Percentiles rank a stretch among this genome's conserved stretches.
Evolutionary conservation across 30 jellyfish, hydroid and myxozoan species (phyloP).

Genomic region (Cassiopea xamachana): DNA sequence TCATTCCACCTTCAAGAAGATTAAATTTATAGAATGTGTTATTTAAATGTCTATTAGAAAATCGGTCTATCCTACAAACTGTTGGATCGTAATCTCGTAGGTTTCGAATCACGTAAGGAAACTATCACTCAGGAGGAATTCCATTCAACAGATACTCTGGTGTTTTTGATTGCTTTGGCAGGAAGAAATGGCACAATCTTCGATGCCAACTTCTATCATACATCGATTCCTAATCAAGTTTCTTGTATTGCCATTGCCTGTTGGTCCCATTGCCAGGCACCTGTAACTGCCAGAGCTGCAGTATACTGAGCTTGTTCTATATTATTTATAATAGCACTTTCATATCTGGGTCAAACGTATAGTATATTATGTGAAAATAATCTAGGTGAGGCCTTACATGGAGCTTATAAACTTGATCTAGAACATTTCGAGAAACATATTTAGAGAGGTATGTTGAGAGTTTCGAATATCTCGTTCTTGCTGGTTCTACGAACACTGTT

Average conservation of each 20-base stretch:
- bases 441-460: not conserved
- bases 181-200: conserved; percentile 46
- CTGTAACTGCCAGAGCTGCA: conserved; percentile 18
- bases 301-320: conserved; percentile 43
- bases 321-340: not conserved
- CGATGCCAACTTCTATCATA: conserved; percentile 44
- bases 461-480: no score
- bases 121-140: conserved; percentile 28
- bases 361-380: conserved; percentile 30
- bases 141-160: conserved; percentile 22
- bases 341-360: conserved; percentile 22
- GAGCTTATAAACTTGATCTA: conserved; percentile 30
- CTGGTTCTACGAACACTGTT: no score
- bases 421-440: conserved; percentile 24
- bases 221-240: conserved; percentile 35
- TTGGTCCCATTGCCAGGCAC: conserved; percentile 14
- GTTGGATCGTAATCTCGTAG: conserved; percentile 27
- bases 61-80: conserved; percentile 1
- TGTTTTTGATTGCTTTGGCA: conserved; percentile 1
- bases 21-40: conserved; percentile 5
- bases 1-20: conserved; percentile 14
- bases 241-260: conserved; percentile 21
- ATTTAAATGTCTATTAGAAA: conserved; percentile 19
- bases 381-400: conserved; percentile 15
- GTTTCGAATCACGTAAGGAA: conserved; percentile 5